These are phyloP conservation scores for Ceyx erithaca DNA, from an alignment of 2,797 vertebrate genomes.

Conservation along the genomic window DNA sequence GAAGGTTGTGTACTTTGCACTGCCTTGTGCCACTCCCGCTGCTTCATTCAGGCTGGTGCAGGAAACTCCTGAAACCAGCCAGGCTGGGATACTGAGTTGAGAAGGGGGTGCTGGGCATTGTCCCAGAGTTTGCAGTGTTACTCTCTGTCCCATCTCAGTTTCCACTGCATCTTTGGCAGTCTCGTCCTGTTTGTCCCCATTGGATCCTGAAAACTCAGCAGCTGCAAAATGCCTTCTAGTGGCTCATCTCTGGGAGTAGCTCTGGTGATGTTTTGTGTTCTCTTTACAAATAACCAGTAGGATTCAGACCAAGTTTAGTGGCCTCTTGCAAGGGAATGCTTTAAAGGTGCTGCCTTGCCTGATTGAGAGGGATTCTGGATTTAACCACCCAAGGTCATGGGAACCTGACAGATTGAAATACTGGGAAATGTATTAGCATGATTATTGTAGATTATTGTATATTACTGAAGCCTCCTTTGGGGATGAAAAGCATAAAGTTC, in stretches of 20 bases:
- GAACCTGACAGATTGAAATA: not conserved
- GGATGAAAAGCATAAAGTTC: not conserved
- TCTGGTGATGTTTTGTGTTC: not conserved
- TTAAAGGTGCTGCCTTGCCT: not conserved
- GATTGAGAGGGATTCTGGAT: not conserved
- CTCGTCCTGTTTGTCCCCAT: not conserved
- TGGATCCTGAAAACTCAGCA: not conserved
- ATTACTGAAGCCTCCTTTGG: not conserved
- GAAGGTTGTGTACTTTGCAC: constrained; percentile 28
- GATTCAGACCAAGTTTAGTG: not conserved
- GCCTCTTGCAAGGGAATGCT: not conserved
- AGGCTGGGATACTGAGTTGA: not conserved
- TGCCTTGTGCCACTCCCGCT: not conserved
- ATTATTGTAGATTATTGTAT: not conserved
- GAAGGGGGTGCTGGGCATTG: not conserved
- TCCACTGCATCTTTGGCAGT: not conserved
- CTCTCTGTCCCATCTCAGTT: not conserved
- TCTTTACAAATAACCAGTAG: not conserved
- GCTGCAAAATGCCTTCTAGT: not conserved
- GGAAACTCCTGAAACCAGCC: accelerated
- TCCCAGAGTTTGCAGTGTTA: not conserved
- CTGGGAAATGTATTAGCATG: not conserved
- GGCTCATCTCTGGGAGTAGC: not conserved
- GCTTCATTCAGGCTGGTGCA: not conserved
- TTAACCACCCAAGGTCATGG: not conserved